Evolutionary conservation across 2,888 invertebrate species (phyloP).

Genomic region (Pimpla rufipes): DNA sequence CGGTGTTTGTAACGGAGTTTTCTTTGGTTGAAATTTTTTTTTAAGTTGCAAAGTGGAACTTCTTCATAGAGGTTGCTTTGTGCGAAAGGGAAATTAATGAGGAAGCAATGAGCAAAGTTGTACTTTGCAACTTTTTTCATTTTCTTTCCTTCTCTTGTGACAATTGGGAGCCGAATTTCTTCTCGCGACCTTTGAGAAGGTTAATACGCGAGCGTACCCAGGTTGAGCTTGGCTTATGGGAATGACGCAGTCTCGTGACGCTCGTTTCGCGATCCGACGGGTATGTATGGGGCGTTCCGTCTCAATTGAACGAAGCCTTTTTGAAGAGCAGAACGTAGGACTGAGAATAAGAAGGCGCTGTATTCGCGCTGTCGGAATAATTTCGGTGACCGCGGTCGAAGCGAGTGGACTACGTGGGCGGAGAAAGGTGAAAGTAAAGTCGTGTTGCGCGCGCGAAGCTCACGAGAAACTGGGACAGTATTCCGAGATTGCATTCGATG

Average conservation of each 20-base stretch:
- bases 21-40: too few species aligned
- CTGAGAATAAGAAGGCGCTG: too few species aligned
- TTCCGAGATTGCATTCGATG: slow-evolving; percentile 58
- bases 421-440: slow-evolving; percentile 17
- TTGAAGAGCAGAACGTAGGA: too few species aligned
- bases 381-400: neutral
- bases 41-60: too few species aligned
- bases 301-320: too few species aligned
- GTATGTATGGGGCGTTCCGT: too few species aligned
- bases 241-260: neutral
- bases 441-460: slow-evolving; percentile 8
- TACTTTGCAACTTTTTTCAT: too few species aligned
- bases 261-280: neutral
- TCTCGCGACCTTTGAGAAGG: neutral
- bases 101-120: too few species aligned
- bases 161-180: neutral
- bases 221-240: neutral
- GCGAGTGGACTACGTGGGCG: neutral
- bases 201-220: neutral
- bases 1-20: too few species aligned
- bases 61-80: too few species aligned
- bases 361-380: neutral
- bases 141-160: too few species aligned
- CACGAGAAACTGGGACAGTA: slow-evolving; percentile 56
- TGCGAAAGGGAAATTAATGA: too few species aligned